These are phyloP conservation scores for Achatina immaculata DNA, from an alignment of 1,140 invertebrate genomes.

Conservation along the genomic window DNA sequence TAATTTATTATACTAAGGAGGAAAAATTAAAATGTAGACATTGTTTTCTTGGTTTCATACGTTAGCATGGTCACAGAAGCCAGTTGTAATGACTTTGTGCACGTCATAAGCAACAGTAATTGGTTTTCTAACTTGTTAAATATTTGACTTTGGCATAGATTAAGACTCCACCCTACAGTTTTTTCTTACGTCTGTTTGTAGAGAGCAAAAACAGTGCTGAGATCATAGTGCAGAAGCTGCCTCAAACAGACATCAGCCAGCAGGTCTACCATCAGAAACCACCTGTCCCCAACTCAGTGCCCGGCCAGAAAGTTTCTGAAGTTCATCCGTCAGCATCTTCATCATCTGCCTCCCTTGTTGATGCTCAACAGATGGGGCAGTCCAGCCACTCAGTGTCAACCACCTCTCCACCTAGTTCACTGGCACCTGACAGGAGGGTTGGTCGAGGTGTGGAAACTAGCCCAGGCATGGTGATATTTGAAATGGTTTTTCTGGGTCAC, in stretches of 20 bases:
- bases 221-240: background rate
- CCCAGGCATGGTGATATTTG: background rate
- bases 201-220: background rate
- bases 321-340: slow-evolving; percentile 10
- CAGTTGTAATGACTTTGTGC: too few relatives aligned
- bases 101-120: too few relatives aligned
- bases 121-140: too few relatives aligned
- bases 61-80: background rate
- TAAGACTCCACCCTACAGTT: too few relatives aligned
- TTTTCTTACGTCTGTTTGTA: too few relatives aligned
- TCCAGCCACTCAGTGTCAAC: background rate
- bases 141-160: too few relatives aligned
- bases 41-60: too few relatives aligned
- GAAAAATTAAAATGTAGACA: too few relatives aligned
- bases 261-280: background rate
- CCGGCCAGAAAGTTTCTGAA: background rate
- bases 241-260: background rate
- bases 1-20: too few relatives aligned
- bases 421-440: slow-evolving; percentile 8
- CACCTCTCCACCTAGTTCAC: background rate
- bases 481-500: too few relatives aligned
- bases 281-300: background rate
- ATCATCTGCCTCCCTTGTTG: background rate
- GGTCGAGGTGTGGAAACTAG: slow-evolving; percentile 18
- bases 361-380: background rate